Evolutionary conservation across 2,888 invertebrate genomes (phyloP), one percentile per base, ranked within the genome.

Genomic region (Rhorus exstirpatorius): DNA sequence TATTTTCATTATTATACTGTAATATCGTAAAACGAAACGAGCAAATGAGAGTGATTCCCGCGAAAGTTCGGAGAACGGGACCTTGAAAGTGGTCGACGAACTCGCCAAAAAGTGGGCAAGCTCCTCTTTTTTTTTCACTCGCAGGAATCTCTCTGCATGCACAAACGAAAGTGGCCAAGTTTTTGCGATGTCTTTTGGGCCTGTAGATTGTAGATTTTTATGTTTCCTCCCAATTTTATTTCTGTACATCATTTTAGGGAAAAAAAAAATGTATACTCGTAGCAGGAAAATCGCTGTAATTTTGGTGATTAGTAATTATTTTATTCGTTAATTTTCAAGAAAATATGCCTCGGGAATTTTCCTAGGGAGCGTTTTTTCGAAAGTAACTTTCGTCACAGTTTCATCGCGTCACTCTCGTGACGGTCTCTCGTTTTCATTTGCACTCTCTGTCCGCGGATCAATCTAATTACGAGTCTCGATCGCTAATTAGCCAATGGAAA

Each of bases 1-100:
- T 60, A 14, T 24, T 46, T 4, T 44, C 24, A 65, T 31, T 67
- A 49, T 19, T 67, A 6, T n/a, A 7, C 6, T n/a, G 21, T 19
- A 17, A 21, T 61, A 35, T 14, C 17, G 8, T 7, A 21, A 60
- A 60, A 35, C 10, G 24, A 24, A 49, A 72, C 41, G 60, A 31
- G 26, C 26, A 58, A 81, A 71, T 58, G 71, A 71, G 60, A 77
- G 68, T 61, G 53, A 68, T 14, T 3, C 21, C 61, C 38, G n/a
- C n/a, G 61, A 12, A 49, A 67, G 24, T 81, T 68, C 67, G 65
- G 53, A 44, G 68, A 68, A 72, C 82, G 55, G 79, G 88, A 83
- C 89, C 89, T 88, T 89, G 89, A 89, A 89, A 86, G 82, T 85
- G 90, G 88, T 83, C 89, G 86, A 83, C 87, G 88, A 90, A 90